Percentiles rank a stretch among this genome's conserved stretches.
Conservation (phyloP, 2,888 invertebrate genomes). For the Lasioglossum morio region DNA sequence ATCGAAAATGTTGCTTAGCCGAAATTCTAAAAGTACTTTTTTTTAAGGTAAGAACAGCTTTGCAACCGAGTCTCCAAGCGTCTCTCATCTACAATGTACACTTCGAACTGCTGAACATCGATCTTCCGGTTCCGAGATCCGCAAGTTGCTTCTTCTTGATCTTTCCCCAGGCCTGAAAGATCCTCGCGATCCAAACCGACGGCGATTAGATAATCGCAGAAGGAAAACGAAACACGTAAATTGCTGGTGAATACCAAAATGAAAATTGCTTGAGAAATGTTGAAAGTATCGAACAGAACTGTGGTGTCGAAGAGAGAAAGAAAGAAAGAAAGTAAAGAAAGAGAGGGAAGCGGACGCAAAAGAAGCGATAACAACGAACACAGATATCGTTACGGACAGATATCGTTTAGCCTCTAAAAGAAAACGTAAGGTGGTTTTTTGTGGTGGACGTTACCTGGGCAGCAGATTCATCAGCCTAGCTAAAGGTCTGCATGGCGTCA, state of each 20-base stretch:
- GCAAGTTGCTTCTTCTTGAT: slow-evolving; percentile 38
- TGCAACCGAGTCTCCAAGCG: slow-evolving; percentile 29
- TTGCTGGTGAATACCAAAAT: slow-evolving; percentile 24
- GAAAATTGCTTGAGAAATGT: background rate
- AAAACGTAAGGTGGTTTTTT: slow-evolving; percentile 82
- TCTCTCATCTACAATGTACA: slow-evolving; percentile 19
- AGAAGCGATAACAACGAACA: slow-evolving; percentile 54
- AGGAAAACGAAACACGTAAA: slow-evolving; percentile 19
- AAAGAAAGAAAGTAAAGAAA: background rate
- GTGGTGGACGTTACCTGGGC: slow-evolving; percentile 92
- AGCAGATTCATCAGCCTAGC: slow-evolving; percentile 96
- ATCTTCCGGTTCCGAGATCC: slow-evolving; percentile 35
- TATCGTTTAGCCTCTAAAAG: slow-evolving; percentile 70
- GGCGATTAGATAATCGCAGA: slow-evolving; percentile 28
- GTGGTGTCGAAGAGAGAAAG: background rate
- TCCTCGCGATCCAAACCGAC: slow-evolving; percentile 26
- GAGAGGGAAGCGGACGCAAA: slow-evolving; percentile 32
- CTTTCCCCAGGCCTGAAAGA: slow-evolving; percentile 39
- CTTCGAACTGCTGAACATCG: background rate
- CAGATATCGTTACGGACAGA: slow-evolving; percentile 36
- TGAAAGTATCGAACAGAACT: background rate
- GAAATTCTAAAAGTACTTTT: background rate
- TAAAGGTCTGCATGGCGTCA: slow-evolving; percentile 90
- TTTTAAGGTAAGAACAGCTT: background rate
- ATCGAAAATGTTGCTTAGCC: background rate